Percentiles rank a stretch among this genome's conserved stretches.
phyloP scores from a whole-genome alignment of 2,113 vertebrate genomes.

The Marmota monax region DNA sequence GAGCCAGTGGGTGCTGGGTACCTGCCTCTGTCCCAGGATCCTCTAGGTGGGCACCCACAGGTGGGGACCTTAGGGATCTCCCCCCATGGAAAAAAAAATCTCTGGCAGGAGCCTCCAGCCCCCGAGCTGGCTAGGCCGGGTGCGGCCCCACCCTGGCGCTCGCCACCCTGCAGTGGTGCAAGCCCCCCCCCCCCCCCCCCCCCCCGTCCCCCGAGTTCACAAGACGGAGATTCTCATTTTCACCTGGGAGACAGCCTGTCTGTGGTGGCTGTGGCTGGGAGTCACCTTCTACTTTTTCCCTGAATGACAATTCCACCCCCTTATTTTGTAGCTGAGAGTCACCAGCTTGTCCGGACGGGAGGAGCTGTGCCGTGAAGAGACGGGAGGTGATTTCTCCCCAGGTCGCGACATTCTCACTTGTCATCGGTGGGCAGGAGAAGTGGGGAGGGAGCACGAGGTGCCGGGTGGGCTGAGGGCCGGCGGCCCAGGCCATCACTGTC shows the following conservation, averaged over 20 bases:
- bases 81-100: too few species aligned
- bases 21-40: background rate
- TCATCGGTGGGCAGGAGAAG: slow-evolving; percentile 80
- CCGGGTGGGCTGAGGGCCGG: background rate
- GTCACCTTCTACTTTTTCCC: slow-evolving; percentile 55
- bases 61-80: background rate
- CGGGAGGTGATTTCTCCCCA: slow-evolving; percentile 81
- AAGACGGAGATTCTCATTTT: slow-evolving; percentile 80
- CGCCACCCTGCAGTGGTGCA: background rate
- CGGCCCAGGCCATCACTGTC: slow-evolving; percentile 75
- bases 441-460: background rate
- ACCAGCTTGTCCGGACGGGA: slow-evolving; percentile 90
- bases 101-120: background rate
- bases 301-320: slow-evolving; percentile 81
- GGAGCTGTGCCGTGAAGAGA: slow-evolving; percentile 83
- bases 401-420: slow-evolving; percentile 85
- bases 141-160: background rate
- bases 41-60: background rate
- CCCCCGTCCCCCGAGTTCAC: slow-evolving; percentile 47
- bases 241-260: slow-evolving; percentile 80
- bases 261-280: slow-evolving; percentile 33
- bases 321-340: slow-evolving; percentile 91
- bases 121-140: background rate
- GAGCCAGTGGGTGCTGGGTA: too few species aligned
- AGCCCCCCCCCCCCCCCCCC: background rate